phyloP scores from a whole-genome alignment of 2,113 vertebrate genomes.

The Hemibagrus wyckioides region DNA sequence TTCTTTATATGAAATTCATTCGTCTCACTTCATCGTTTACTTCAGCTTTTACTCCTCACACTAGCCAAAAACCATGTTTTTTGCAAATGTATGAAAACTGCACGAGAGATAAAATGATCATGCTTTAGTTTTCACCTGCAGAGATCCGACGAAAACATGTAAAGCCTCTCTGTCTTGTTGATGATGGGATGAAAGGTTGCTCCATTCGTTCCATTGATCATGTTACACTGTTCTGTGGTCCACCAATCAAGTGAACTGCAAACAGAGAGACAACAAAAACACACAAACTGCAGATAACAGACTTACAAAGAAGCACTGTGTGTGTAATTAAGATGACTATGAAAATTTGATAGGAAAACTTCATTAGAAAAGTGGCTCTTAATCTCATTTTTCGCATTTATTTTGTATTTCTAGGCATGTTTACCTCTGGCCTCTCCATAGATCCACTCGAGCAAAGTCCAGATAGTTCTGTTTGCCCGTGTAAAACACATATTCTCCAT shows the following conservation, averaged over 20 bases:
- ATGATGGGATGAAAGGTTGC: conserved; percentile 87
- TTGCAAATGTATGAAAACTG: no score
- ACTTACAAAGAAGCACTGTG: background rate
- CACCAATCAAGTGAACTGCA: conserved; percentile 86
- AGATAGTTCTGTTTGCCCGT: conserved; percentile 83
- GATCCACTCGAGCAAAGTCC: conserved; percentile 87
- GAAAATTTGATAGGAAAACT: background rate
- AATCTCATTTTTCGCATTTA: background rate
- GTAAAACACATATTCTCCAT: conserved; percentile 87
- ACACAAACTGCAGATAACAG: background rate
- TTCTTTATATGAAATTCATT: background rate
- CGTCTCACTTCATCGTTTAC: background rate
- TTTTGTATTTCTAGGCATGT: background rate
- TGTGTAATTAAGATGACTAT: background rate
- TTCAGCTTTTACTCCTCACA: background rate
- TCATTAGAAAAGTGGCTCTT: background rate
- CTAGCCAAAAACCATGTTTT: background rate
- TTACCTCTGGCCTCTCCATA: conserved; percentile 88
- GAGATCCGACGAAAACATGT: conserved; percentile 91
- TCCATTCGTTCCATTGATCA: conserved; percentile 98
- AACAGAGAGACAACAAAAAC: background rate
- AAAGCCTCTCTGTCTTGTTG: conserved; percentile 81
- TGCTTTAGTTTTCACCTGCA: conserved; percentile 81
- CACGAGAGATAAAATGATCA: background rate
- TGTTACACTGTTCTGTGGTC: conserved; percentile 85